Evolutionary conservation across 2,113 vertebrate species (phyloP), one percentile per base, ranked within the genome.

Genomic region (Ailuropoda melanoleuca): DNA sequence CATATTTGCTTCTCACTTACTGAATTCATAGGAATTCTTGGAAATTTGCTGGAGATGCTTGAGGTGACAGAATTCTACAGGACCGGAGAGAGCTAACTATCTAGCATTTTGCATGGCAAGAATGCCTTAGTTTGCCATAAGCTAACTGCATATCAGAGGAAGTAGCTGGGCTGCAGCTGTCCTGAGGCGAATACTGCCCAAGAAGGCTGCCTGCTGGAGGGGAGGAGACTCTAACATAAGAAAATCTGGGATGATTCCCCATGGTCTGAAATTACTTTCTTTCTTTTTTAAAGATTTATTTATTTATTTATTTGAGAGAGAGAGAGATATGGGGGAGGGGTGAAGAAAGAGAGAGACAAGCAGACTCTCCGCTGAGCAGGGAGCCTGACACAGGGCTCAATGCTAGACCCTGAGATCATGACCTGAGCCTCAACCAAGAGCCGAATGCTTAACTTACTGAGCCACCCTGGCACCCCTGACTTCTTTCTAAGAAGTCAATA

Each of bases 11-110:
- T 31, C 15, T 13, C 24, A 50, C 8, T 62, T 53, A 50, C 15
- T 89, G 46, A 85, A 95, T 92, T 86, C 46, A 85, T 74, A n/a
- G 43, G 66, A 95, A 24, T 72, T 86, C 50, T 60, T 75, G 37
- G 34, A 85, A 91, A 85, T 91, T 88, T 58, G 21, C n/a, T 55
- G 18, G 23, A 48, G 48, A 90, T 78, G 17, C 10, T 64, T 72
- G 37, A 55, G 50, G 72, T 88, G 39, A 66, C 60, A 93, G 77
- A 90, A 55, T 77, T 88, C 84, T 70, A 1, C 29, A 68, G 48
- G 11, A n/a, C 23, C 81, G 24, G 26, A 31, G 84, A 1, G 18
- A 46, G 12, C 29, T 64, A n/a, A 37, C 18, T 7, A 15, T 43
- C 24, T 34, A 50, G 70, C 6, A 78, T 81, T 95, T 94, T 56